Conservation (phyloP, 2,888 invertebrate species). For the Drosophila prostipennis region DNA sequence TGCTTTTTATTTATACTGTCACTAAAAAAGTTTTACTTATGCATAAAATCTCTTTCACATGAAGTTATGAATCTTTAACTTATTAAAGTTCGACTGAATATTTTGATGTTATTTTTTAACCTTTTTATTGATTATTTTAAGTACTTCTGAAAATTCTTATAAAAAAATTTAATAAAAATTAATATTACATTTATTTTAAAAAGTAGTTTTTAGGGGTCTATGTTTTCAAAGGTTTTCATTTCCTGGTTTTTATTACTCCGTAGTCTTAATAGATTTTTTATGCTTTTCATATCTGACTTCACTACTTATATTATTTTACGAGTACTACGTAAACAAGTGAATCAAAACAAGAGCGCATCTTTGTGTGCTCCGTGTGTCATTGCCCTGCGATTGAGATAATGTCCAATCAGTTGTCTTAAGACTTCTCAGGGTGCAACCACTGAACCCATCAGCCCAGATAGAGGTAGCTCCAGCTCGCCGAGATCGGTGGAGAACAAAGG, state of each 20-base stretch:
- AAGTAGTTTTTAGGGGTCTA: not conserved
- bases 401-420: slow-evolving; percentile 21
- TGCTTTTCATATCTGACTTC: not conserved
- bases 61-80: too few species aligned
- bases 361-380: slow-evolving; percentile 42
- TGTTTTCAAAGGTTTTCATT: not conserved
- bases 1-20: too few species aligned
- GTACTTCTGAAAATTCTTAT: too few species aligned
- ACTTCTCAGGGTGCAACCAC: slow-evolving; percentile 16
- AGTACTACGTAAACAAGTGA: not conserved
- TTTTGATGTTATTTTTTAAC: too few species aligned
- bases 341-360: slow-evolving; percentile 15
- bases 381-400: slow-evolving; percentile 54
- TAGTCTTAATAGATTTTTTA: too few species aligned
- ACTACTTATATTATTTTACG: not conserved
- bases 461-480: not conserved
- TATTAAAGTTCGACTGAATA: too few species aligned
- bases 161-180: too few species aligned
- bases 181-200: not conserved
- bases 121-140: too few species aligned
- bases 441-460: slow-evolving; percentile 27
- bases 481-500: slow-evolving; percentile 32
- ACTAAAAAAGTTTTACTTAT: too few species aligned
- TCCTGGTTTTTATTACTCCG: not conserved
- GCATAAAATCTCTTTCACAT: too few species aligned